Evolutionary conservation across 2,113 vertebrate species (phyloP).

Genomic region (Chelonoidis abingdonii): DNA sequence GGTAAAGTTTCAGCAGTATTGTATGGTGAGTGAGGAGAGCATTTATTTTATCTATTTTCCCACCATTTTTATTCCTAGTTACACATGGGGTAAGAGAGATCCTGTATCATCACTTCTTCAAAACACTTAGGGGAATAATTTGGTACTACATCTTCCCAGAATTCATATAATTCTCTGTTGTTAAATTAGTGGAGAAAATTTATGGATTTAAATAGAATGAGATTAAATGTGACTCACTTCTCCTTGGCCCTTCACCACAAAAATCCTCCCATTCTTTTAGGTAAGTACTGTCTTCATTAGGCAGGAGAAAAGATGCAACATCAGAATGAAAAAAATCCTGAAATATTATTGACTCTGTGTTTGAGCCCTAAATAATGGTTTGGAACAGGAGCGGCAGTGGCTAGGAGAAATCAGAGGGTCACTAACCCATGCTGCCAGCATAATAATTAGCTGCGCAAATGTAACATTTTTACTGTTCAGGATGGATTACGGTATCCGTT

Average conservation of each 20-base stretch:
- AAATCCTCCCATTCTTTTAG: neutral
- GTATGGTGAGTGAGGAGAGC: neutral
- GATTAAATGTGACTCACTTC: neutral
- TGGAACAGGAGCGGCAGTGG: constrained; percentile 50
- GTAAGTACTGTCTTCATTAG: neutral
- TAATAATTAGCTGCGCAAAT: constrained; percentile 73
- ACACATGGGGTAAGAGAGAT: neutral
- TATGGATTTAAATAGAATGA: constrained; percentile 1
- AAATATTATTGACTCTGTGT: constrained; percentile 55
- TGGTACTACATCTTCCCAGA: neutral
- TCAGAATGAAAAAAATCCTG: neutral
- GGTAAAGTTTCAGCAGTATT: neutral
- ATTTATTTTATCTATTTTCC: constrained; percentile 34
- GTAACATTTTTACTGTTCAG: constrained; percentile 63
- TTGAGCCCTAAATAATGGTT: constrained; percentile 41
- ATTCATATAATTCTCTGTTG: neutral
- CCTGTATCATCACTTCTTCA: constrained; percentile 35
- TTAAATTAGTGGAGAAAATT: neutral
- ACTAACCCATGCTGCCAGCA: constrained; percentile 64
- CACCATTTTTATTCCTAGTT: neutral
- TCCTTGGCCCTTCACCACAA: neutral
- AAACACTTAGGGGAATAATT: constrained; percentile 46
- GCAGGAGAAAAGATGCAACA: constrained; percentile 4
- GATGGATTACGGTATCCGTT: constrained; percentile 63
- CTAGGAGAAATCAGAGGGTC: constrained; percentile 64